Evolutionary conservation across 2,888 invertebrate genomes (phyloP).

Genomic region (Campaea margaritaria): DNA sequence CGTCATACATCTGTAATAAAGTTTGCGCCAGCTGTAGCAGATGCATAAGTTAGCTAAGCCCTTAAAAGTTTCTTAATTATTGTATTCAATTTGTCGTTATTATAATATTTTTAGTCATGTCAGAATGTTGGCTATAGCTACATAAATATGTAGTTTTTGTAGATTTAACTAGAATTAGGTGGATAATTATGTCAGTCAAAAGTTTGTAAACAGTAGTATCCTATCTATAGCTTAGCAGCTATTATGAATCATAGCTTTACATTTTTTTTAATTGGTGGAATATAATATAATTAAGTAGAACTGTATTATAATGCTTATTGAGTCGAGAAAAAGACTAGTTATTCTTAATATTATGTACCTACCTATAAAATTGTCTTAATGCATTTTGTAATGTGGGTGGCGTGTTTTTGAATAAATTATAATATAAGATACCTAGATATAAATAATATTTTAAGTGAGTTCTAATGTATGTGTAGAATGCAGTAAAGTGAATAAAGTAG

Average conservation of each 20-base stretch:
- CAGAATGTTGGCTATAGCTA: constrained; percentile 33
- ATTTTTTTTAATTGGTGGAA: constrained; percentile 3
- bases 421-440: not conserved
- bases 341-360: constrained; percentile 39
- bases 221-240: constrained; percentile 9
- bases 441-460: constrained; percentile 14
- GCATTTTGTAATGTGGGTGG: constrained; percentile 48
- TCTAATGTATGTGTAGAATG: constrained; percentile 31
- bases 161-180: constrained; percentile 39
- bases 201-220: not conserved
- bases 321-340: constrained; percentile 65
- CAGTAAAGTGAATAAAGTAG: constrained; percentile 32
- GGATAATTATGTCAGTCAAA: constrained; percentile 26
- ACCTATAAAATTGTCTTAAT: constrained; percentile 51
- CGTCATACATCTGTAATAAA: constrained; percentile 91
- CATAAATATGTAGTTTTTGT: constrained; percentile 33
- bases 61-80: not conserved
- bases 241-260: not conserved
- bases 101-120: constrained; percentile 13
- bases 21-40: constrained; percentile 89
- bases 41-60: constrained; percentile 10
- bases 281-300: not conserved
- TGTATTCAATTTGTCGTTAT: constrained; percentile 10
- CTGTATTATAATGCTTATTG: constrained; percentile 1
- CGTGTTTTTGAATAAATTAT: constrained; percentile 18